A percentile compares a stretch with the other conserved stretches of the same genome.
Conservation (phyloP, 1,140 invertebrate genomes). For the Drosophila rufa region DNA sequence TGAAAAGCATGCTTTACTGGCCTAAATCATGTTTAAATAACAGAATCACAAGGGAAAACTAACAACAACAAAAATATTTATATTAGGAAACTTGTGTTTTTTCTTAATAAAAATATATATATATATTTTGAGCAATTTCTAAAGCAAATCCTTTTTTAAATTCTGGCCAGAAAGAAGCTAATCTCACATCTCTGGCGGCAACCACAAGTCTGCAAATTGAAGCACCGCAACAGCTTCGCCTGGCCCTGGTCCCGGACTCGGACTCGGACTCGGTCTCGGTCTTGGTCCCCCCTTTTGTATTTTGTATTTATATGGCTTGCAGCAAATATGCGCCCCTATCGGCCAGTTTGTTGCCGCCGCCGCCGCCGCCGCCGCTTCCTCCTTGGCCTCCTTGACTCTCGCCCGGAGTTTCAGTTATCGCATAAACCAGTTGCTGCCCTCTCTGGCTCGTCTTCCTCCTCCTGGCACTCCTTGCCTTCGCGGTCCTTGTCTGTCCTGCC, state of each 20-base stretch:
- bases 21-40: neutral
- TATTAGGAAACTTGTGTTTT: too few relatives aligned
- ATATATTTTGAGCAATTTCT: neutral
- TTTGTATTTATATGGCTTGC: conserved; percentile 78
- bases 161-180: neutral
- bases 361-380: conserved; percentile 12
- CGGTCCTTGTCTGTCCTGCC: conserved; percentile 25
- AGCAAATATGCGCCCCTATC: conserved; percentile 81
- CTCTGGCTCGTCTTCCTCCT: neutral
- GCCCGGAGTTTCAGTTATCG: conserved; percentile 24
- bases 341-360: conserved; percentile 51
- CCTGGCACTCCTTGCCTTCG: neutral
- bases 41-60: neutral
- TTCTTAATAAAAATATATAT: too few relatives aligned
- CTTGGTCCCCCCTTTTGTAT: conserved; percentile 13
- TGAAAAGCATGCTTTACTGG: neutral
- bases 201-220: conserved; percentile 74
- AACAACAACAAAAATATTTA: neutral
- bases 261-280: conserved; percentile 11
- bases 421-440: conserved; percentile 49
- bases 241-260: conserved; percentile 5
- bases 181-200: conserved; percentile 24
- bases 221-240: conserved; percentile 70
- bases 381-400: neutral
- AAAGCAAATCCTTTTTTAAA: neutral